A percentile compares a stretch with the other conserved stretches of the same genome.
These are phyloP conservation scores for Astreopora myriophthalma DNA, from an alignment of 64 coral and sea anemone genomes.

Conservation along the genomic window DNA sequence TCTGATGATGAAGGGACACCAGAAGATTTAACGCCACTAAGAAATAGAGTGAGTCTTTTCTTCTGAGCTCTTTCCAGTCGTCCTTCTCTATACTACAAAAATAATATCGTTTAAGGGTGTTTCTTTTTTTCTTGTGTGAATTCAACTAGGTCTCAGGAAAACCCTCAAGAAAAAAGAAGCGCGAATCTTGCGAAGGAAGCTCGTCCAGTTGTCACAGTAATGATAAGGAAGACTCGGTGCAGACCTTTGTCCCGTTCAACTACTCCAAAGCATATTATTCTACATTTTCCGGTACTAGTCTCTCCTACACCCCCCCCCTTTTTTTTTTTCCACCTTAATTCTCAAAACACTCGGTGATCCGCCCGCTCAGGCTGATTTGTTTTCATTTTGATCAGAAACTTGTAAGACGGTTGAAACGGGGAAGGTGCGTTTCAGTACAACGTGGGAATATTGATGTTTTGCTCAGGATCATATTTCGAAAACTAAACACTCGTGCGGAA, in stretches of 20 bases:
- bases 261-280: slow-evolving; percentile 49
- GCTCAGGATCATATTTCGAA: too few species aligned
- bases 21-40: slow-evolving; percentile 31
- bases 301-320: too few species aligned
- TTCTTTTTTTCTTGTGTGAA: neutral
- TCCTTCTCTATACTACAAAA: neutral
- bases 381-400: too few species aligned
- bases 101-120: neutral
- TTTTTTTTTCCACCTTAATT: too few species aligned
- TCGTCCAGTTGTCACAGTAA: neutral
- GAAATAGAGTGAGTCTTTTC: neutral
- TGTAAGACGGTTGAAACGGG: too few species aligned
- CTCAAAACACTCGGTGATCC: too few species aligned
- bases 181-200: neutral
- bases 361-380: too few species aligned
- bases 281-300: neutral
- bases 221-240: neutral
- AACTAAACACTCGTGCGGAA: too few species aligned
- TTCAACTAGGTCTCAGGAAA: neutral
- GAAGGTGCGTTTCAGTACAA: too few species aligned
- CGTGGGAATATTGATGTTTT: too few species aligned
- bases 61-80: too few species aligned
- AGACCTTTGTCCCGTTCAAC: slow-evolving; percentile 58
- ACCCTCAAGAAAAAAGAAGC: neutral
- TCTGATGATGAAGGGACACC: neutral